Base-by-base conservation (phyloP, 2,113 vertebrate species). In the Plectropomus leopardus region DNA sequence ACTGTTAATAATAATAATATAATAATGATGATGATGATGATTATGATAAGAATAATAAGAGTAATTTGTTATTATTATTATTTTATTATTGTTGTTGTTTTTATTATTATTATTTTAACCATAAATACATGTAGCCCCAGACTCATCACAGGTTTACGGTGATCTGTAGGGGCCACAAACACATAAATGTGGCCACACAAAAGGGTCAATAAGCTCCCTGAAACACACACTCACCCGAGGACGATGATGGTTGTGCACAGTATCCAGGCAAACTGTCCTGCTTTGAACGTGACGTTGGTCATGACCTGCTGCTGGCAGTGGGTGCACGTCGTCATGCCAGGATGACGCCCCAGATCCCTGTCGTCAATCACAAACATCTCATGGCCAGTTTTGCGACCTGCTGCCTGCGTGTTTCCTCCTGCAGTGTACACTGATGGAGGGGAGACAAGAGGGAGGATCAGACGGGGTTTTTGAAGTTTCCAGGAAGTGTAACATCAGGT, bases 171-270 rank as follows among this genome's bases (percentile, higher is more conserved):
- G n/a, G n/a, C n/a, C n/a, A 11, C 21, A 50, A 7, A 47, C 45
- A 24, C 23, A 26, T 23, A 28, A 24, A 40, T 40, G 8, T 40
- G 36, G 3, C 36, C 1, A n/a, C n/a, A n/a, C n/a, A n/a, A n/a
- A n/a, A n/a, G n/a, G n/a, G n/a, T n/a, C n/a, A n/a, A 54, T 26
- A 40, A 44, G 28, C 0, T 1, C 14, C 50, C 23, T 63, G 30
- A 17, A 16, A 2, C n/a, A 4, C 4, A 28, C 36, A 82, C 94
- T 91, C 84, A 96, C 95, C 95, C 95, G 19, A 94, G 74, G 94
- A 88, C 44, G 79, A 96, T 93, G 82, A 96, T 90, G 69, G 95
- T 92, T 17, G 95, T 3, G 64, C 93, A 94, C 93, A 95, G 94
- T 24, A 95, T 88, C 94, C 94, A 95, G 51, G 95, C 94, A 21